phyloP scores from a whole-genome alignment of 2,113 vertebrate species.

The Rhynchomys soricoides region DNA sequence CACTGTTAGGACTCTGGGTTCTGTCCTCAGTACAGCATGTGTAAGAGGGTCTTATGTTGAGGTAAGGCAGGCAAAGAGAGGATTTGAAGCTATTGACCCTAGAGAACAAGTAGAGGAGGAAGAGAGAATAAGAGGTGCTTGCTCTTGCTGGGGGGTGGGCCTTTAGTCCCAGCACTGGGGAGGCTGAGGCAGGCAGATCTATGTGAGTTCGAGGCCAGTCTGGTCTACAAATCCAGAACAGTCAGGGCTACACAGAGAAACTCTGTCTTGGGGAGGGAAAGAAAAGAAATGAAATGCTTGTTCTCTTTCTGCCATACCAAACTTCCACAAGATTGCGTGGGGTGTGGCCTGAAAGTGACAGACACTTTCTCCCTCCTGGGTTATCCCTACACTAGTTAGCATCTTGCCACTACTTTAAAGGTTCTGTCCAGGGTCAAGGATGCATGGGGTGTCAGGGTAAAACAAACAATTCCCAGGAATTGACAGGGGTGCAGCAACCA shows the following conservation, averaged over 20 bases:
- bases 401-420: neutral
- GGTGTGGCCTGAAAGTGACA: slow-evolving; percentile 5
- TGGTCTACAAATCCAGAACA: neutral
- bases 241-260: neutral
- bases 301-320: neutral
- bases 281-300: neutral
- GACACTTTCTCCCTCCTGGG: neutral
- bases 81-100: neutral
- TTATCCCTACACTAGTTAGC: neutral
- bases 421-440: neutral
- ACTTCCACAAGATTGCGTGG: neutral
- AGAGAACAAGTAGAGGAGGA: neutral
- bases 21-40: neutral
- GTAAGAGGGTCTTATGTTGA: neutral
- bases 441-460: neutral
- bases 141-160: neutral
- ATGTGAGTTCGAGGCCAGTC: neutral
- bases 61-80: neutral
- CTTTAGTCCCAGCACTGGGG: neutral
- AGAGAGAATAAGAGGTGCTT: neutral
- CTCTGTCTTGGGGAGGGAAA: neutral
- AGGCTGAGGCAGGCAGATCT: neutral
- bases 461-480: neutral
- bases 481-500: neutral
- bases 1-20: neutral